Percentiles rank a stretch among this genome's conserved stretches.
Conservation (phyloP, 2,888 invertebrate genomes). For the Pristionchus fissidentatus region DNA sequence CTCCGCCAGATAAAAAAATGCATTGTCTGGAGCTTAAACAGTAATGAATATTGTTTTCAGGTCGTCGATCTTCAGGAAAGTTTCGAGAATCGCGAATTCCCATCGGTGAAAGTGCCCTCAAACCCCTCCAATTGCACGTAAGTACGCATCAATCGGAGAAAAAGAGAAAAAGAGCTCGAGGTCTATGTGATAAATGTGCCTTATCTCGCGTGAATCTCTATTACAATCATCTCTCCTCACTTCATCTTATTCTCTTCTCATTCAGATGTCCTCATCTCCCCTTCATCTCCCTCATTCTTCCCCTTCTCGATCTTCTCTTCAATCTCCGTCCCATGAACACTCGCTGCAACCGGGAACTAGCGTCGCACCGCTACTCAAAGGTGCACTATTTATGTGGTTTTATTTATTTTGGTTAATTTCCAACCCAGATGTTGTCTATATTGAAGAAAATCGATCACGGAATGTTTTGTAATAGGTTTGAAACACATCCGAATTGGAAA, state of each 20-base stretch:
- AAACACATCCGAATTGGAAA: too few species aligned
- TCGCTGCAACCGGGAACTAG: constrained; percentile 11
- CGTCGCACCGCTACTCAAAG: constrained; percentile 39
- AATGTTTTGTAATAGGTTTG: neutral
- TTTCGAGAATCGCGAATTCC: neutral
- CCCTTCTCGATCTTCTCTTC: neutral
- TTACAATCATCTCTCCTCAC: neutral
- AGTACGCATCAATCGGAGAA: too few species aligned
- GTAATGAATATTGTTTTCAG: too few species aligned
- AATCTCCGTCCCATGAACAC: constrained; percentile 26
- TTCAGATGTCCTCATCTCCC: neutral
- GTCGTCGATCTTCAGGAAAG: constrained; percentile 7
- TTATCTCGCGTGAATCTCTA: neutral
- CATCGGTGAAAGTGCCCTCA: neutral
- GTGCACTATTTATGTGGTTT: neutral
- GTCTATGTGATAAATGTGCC: too few species aligned
- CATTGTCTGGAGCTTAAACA: too few species aligned
- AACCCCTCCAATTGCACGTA: constrained; percentile 34
- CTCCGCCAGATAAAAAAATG: too few species aligned
- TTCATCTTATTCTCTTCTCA: neutral
- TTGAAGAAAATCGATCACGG: neutral
- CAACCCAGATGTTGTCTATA: neutral
- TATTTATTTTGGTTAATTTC: neutral
- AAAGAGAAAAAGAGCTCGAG: too few species aligned
- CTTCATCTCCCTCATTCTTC: constrained; percentile 28